A percentile compares a stretch with the other conserved stretches of the same genome.
Conservation (phyloP, 2,888 invertebrate genomes). For the Standfussiana lucernea region DNA sequence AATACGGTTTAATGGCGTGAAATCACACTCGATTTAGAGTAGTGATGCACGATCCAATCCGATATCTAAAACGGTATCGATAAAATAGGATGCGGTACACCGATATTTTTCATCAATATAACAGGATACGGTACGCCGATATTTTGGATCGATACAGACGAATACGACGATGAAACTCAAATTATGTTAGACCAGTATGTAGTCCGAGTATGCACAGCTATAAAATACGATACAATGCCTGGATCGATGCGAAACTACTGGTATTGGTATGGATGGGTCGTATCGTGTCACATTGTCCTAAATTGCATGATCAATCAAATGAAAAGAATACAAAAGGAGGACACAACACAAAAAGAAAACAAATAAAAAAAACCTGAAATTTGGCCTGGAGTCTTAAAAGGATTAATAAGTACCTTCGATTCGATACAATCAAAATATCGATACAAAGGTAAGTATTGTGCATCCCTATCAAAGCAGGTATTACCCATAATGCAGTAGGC, state of each 20-base stretch:
- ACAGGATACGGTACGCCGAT: neutral
- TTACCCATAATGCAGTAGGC: conserved; percentile 16
- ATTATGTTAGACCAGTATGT: neutral
- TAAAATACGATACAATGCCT: neutral
- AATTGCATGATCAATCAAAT: neutral
- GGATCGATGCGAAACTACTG: neutral
- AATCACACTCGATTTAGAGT: conserved; percentile 27
- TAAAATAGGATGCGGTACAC: neutral
- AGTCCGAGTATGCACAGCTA: neutral
- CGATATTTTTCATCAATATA: neutral
- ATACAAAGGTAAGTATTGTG: neutral
- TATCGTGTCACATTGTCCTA: neutral
- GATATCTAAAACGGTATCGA: neutral
- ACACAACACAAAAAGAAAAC: neutral
- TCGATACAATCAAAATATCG: neutral
- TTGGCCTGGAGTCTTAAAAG: neutral
- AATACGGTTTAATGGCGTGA: conserved; percentile 42
- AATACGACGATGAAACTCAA: neutral
- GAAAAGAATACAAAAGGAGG: neutral
- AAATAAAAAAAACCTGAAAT: neutral
- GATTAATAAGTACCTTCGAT: neutral
- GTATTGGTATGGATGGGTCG: neutral
- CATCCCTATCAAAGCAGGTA: neutral
- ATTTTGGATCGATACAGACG: neutral
- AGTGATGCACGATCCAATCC: neutral